Conservation (phyloP, 2,113 vertebrate genomes). For the Cepphus grylle region DNA sequence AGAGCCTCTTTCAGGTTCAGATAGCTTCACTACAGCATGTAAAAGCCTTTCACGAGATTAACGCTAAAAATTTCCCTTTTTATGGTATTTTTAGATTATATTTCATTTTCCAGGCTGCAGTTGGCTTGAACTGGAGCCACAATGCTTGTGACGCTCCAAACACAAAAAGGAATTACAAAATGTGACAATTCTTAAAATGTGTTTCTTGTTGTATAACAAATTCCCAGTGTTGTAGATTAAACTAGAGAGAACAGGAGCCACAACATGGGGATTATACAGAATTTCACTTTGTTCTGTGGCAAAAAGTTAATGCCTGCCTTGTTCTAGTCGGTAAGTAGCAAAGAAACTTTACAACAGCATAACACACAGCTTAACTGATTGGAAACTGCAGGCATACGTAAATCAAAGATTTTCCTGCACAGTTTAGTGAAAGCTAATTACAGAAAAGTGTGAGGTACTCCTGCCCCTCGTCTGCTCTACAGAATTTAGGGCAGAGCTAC, state of each 20-base stretch:
- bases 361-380: background rate
- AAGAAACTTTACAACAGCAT: background rate
- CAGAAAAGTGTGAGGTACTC: background rate
- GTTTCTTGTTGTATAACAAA: constrained; percentile 60
- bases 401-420: constrained; percentile 5
- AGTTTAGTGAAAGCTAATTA: background rate
- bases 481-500: background rate
- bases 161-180: constrained; percentile 53
- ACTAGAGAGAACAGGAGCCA: constrained; percentile 34
- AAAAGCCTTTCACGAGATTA: constrained; percentile 13
- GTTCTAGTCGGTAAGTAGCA: background rate
- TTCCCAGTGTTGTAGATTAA: constrained; percentile 48
- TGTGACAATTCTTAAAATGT: constrained; percentile 61
- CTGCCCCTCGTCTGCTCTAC: background rate
- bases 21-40: background rate
- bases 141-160: background rate
- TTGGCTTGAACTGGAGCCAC: constrained; percentile 53
- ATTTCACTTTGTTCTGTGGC: constrained; percentile 7
- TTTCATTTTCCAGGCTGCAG: constrained; percentile 52
- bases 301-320: constrained; percentile 31
- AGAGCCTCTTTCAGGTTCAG: background rate
- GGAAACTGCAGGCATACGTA: background rate
- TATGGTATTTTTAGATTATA: constrained; percentile 52
- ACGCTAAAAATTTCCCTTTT: constrained; percentile 35
- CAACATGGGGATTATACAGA: constrained; percentile 23